Percentiles rank a stretch among this genome's conserved stretches.
These are phyloP conservation scores for Oryzaephilus surinamensis DNA, from an alignment of 1,140 invertebrate genomes.

Conservation along the genomic window DNA sequence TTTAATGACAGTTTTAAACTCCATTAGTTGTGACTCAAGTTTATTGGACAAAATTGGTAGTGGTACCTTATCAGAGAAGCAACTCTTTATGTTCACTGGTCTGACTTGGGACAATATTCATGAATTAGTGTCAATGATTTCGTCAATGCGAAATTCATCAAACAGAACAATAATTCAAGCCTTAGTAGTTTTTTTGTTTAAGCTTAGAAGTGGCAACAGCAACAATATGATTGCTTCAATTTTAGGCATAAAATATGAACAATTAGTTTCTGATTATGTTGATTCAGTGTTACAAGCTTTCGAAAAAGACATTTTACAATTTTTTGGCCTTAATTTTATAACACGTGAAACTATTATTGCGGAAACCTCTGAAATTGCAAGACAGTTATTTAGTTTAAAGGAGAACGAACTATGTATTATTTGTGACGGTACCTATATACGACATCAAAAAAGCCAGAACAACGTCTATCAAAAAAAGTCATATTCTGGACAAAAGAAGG, in stretches of 20 bases:
- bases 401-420: slow-evolving; percentile 17
- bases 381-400: slow-evolving; percentile 11
- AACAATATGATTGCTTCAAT: slow-evolving; percentile 18
- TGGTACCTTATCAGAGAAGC: slow-evolving; percentile 17
- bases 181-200: slow-evolving; percentile 24
- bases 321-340: slow-evolving; percentile 18
- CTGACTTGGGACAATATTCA: slow-evolving; percentile 22
- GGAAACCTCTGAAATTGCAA: slow-evolving; percentile 20
- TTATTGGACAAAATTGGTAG: slow-evolving; percentile 18
- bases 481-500: slow-evolving; percentile 25
- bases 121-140: slow-evolving; percentile 12
- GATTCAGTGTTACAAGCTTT: slow-evolving; percentile 19
- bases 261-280: slow-evolving; percentile 20
- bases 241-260: slow-evolving; percentile 19
- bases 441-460: slow-evolving; percentile 26
- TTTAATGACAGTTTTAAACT: neutral
- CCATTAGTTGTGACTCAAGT: slow-evolving; percentile 1
- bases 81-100: slow-evolving; percentile 16
- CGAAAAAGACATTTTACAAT: slow-evolving; percentile 23
- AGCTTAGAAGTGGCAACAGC: slow-evolving; percentile 26
- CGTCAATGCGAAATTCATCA: slow-evolving; percentile 16
- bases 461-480: slow-evolving; percentile 29
- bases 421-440: slow-evolving; percentile 26
- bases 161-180: slow-evolving; percentile 15
- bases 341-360: slow-evolving; percentile 13